Evolutionary conservation across 2,888 invertebrate species (phyloP), one percentile per base, ranked within the genome.

Genomic region (Orchesellides sinensis): DNA sequence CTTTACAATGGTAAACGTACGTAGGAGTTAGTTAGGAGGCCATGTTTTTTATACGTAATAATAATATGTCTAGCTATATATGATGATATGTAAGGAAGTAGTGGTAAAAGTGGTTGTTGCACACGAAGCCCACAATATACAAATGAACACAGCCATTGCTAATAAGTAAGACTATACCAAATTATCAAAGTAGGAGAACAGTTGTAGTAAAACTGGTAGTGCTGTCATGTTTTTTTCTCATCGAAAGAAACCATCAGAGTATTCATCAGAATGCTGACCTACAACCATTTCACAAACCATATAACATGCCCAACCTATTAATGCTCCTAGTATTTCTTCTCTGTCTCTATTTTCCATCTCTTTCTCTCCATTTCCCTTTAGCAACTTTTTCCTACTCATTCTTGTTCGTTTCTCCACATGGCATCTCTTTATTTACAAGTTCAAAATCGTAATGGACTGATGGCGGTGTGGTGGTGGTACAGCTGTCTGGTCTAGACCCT

Each of bases 231-330:
- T 45, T 52, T n/a, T 32, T 72, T 49, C 63, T 73, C 49, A 35
- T 73, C 61, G 49, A 73, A 73, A 73, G 49, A 73, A 63, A 54
- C 54, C 74, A 74, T 74, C 54, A 52, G 29, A 61, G 61, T 61
- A 61, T 61, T 73, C 59, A 49, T 61, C 74, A 74, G 65, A 74
- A 74, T 65, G 74, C 65, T 74, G 74, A 73, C 54, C 65, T 74
- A 74, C 65, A 74, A 61, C 52, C 74, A 74, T 74, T 74, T 74
- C 65, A 74, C 74, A 74, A 65, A 29, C 74, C 65, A 74, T 74
- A 74, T 65, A 74, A 52, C 65, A 40, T 65, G 65, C 54, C 74
- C 65, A 74, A 52, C 17, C 74, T 74, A 65, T 74, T 74, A 74
- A 74, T 65, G 54, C 54, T 40, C 4, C 25, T 23, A 65, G 17